Evolutionary conservation across 2,888 invertebrate genomes (phyloP).

Genomic region (Calephelis perditalis): DNA sequence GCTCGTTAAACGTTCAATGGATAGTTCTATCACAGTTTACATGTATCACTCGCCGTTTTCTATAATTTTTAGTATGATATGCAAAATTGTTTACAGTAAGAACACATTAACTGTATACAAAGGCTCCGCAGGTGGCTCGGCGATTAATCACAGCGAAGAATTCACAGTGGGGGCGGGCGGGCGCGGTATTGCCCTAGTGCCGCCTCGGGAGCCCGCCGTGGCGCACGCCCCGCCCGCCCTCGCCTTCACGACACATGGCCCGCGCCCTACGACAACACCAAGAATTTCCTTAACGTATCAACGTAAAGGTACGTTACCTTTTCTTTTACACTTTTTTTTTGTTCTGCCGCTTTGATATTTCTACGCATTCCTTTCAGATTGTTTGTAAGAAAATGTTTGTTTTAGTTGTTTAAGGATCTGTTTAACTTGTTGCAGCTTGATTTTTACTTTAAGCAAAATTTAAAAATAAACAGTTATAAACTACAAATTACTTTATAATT

Average conservation of each 20-base stretch:
- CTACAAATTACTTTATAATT: no score
- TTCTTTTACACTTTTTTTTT: conserved; percentile 14
- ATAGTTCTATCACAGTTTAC: not conserved
- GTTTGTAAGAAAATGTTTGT: not conserved
- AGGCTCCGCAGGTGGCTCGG: conserved; percentile 74
- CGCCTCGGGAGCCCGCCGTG: conserved; percentile 53
- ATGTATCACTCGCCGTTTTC: conserved; percentile 12
- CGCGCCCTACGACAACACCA: conserved; percentile 22
- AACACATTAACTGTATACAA: conserved; percentile 44
- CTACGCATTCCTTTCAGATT: conserved; percentile 3
- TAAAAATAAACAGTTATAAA: no score
- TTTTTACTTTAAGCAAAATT: not conserved
- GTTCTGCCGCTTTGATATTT: not conserved
- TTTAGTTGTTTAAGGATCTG: not conserved
- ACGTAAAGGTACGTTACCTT: conserved; percentile 24
- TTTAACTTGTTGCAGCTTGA: not conserved
- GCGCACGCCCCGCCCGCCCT: conserved; percentile 53
- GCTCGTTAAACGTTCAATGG: not conserved
- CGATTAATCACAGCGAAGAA: conserved; percentile 70
- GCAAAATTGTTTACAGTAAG: conserved; percentile 40
- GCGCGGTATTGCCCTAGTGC: conserved; percentile 60
- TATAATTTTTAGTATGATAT: conserved; percentile 22
- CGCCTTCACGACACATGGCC: conserved; percentile 25
- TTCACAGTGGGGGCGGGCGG: conserved; percentile 39
- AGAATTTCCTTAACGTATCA: conserved; percentile 16